phyloP scores from a whole-genome alignment of 2,888 invertebrate species.

The Brachyptera risi region DNA sequence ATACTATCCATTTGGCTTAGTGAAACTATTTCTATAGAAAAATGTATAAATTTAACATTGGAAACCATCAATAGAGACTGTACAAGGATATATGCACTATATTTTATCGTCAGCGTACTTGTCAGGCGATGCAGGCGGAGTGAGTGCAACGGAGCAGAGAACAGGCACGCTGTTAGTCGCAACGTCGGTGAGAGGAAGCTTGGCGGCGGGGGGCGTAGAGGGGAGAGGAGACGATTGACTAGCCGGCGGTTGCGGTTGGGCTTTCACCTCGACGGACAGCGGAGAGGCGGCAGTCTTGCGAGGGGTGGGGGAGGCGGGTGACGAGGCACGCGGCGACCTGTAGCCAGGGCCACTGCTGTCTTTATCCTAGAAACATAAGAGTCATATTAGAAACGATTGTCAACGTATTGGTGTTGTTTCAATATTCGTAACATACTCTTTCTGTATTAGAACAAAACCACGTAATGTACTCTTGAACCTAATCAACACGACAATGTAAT shows the following conservation, averaged over 20 bases:
- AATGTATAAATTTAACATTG: neutral
- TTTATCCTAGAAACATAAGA: slow-evolving; percentile 3
- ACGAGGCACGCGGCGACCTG: slow-evolving; percentile 26
- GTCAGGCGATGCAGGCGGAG: slow-evolving; percentile 59
- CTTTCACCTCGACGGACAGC: too few relatives aligned
- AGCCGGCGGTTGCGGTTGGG: slow-evolving; percentile 21
- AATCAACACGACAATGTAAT: too few relatives aligned
- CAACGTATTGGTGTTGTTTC: too few relatives aligned
- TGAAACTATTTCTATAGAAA: too few relatives aligned
- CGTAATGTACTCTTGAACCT: too few relatives aligned
- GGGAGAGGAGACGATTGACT: slow-evolving; percentile 27
- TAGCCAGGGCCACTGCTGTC: too few relatives aligned
- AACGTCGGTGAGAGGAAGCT: neutral
- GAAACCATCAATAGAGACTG: slow-evolving; percentile 3
- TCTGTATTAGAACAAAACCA: too few relatives aligned
- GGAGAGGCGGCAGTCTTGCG: slow-evolving; percentile 7
- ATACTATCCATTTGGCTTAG: too few relatives aligned
- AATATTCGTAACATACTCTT: too few relatives aligned
- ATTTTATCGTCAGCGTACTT: slow-evolving; percentile 47
- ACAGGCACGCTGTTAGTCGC: slow-evolving; percentile 40
- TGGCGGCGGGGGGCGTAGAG: neutral
- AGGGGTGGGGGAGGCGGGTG: slow-evolving; percentile 27
- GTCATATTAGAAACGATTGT: too few relatives aligned
- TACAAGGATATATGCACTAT: neutral
- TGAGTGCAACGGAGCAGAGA: slow-evolving; percentile 50